Evolutionary conservation across 2,113 vertebrate species (phyloP), one percentile per base, ranked within the genome.

Genomic region (Rhinoderma darwinii): DNA sequence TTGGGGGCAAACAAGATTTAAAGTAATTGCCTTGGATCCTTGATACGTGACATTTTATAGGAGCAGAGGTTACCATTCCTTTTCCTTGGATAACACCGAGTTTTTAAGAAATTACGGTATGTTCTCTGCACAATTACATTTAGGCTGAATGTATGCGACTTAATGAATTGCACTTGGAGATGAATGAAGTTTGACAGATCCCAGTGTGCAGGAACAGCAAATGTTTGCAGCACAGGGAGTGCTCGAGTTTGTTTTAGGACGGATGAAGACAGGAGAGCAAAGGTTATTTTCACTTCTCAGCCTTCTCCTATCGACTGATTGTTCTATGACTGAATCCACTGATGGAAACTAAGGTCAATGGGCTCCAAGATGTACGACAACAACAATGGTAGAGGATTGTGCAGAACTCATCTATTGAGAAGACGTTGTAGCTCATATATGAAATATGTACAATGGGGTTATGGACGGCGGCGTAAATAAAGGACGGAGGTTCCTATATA

Each of bases 161-260:
- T 43, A 82, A 44, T 44, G 56, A 63, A 43, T 43, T 61, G 54
- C 54, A 56, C 22, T 32, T 27, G n/a, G 37, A 66, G 79, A 82
- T 82, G 79, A 82, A 82, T 82, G 79, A 82, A 66, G 79, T 82
- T 82, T 82, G 79, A 59, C 79, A 66, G 39, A 39, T 27, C 56
- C 37, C 39, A 82, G 56, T 43, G 39, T 82, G 37, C 39, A 82
- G 56, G 39, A 82, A 66, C 32, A 66, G 79, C 37, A 44, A 63
- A 82, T 82, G 79, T 82, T 66, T 63, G 79, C 79, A 43, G 79
- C 79, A 30, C 79, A 66, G 79, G 79, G 79, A 82, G 79, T 82
- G 56, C 35, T 82, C 4, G 27, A 82, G 79, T 82, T 82, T 82
- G 79, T 82, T 82, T 63, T 82, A 82, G 79, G 56, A 61, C 14